Evolutionary conservation across 2,797 vertebrate species (phyloP).

Genomic region (Fundulus diaphanus): DNA sequence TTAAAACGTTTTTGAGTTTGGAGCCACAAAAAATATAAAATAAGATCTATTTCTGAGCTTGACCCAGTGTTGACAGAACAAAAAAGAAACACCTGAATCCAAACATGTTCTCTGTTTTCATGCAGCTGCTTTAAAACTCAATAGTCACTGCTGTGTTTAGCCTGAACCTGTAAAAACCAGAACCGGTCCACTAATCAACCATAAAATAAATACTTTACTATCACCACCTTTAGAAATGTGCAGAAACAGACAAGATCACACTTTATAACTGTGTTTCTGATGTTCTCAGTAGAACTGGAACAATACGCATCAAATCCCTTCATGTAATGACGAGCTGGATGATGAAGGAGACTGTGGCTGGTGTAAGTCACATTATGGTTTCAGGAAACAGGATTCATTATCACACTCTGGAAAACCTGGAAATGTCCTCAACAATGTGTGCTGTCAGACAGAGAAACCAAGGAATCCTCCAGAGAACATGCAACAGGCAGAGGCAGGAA

Average conservation of each 20-base stretch:
- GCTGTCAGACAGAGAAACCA: slow-evolving; percentile 37
- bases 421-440: slow-evolving; percentile 52
- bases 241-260: slow-evolving; percentile 44
- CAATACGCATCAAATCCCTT: slow-evolving; percentile 25
- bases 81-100: no score
- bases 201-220: slow-evolving; percentile 39
- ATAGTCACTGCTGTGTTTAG: not conserved
- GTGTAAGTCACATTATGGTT: slow-evolving; percentile 70
- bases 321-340: slow-evolving; percentile 54
- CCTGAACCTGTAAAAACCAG: slow-evolving; percentile 14
- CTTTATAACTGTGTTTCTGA: no score
- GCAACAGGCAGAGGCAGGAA: slow-evolving; percentile 55
- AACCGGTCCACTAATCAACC: slow-evolving; percentile 23
- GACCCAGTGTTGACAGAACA: no score
- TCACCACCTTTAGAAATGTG: slow-evolving; percentile 41
- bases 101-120: no score
- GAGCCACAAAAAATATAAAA: not conserved
- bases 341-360: slow-evolving; percentile 37
- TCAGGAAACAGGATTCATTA: slow-evolving; percentile 55
- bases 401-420: slow-evolving; percentile 35
- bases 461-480: slow-evolving; percentile 68
- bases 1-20: slow-evolving; percentile 19
- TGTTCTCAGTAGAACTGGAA: slow-evolving; percentile 33
- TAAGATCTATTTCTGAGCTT: no score
- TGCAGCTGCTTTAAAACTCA: slow-evolving; percentile 1